Evolutionary conservation across 2,113 vertebrate genomes (phyloP).

Genomic region (Lepidothrix coronata): DNA sequence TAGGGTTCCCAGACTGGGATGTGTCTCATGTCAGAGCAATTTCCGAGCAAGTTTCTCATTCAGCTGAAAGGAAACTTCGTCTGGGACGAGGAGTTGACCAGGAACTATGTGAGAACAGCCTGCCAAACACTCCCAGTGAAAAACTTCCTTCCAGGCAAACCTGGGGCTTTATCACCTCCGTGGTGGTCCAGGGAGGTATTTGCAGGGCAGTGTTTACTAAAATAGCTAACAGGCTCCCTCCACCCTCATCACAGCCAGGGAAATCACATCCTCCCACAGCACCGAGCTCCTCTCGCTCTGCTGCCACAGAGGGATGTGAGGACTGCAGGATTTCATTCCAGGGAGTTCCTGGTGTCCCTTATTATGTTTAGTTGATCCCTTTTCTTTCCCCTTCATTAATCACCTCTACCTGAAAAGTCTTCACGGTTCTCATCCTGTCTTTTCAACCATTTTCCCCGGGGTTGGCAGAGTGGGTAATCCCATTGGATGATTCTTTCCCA

Average conservation of each 20-base stretch:
- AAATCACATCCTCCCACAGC: neutral
- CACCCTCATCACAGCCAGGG: neutral
- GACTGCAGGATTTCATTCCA: neutral
- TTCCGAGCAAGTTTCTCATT: neutral
- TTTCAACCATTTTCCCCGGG: accelerated
- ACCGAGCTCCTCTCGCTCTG: accelerated
- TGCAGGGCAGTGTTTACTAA: neutral
- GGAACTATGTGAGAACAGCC: neutral
- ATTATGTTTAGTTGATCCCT: neutral
- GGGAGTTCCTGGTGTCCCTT: neutral
- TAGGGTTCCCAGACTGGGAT: constrained; percentile 4
- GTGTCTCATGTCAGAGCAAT: neutral
- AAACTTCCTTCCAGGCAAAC: neutral
- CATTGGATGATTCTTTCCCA: accelerated
- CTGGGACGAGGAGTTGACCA: neutral
- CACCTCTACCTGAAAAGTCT: neutral
- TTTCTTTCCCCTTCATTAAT: neutral
- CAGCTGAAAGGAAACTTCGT: neutral
- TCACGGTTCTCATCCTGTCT: accelerated
- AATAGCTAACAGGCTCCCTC: neutral
- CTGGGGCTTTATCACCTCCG: neutral
- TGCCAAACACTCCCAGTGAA: neutral
- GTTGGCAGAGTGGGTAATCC: neutral
- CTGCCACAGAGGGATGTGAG: neutral
- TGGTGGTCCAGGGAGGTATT: neutral